Evolutionary conservation across 2,113 vertebrate genomes (phyloP).

Genomic region (Paraplagusia blochii): DNA sequence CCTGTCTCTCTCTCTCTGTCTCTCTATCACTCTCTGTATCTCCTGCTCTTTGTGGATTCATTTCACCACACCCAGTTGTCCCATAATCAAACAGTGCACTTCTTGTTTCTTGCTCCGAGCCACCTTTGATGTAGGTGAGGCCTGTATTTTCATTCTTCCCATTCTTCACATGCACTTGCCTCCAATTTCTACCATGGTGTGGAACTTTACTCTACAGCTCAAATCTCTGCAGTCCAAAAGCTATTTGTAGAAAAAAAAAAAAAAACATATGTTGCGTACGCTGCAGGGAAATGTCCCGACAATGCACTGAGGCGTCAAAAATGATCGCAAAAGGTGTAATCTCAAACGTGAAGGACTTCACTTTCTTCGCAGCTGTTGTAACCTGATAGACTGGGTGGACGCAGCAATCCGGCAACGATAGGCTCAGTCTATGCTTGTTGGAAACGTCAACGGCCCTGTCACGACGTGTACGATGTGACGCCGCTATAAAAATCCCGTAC

Average conservation of each 20-base stretch:
- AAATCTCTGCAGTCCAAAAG: constrained; percentile 34
- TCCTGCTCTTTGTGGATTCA: background rate
- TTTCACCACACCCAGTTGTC: constrained; percentile 20
- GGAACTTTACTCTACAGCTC: constrained; percentile 57
- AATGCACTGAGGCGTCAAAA: too few relatives aligned
- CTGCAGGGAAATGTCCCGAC: too few relatives aligned
- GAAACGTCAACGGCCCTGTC: constrained; percentile 9
- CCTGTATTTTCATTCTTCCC: constrained; percentile 53
- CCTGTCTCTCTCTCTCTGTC: background rate
- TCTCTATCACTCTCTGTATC: background rate
- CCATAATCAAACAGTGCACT: background rate
- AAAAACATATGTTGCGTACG: background rate
- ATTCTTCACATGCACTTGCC: constrained; percentile 64
- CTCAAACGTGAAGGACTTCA: background rate
- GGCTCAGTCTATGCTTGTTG: constrained; percentile 32
- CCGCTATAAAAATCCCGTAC: background rate
- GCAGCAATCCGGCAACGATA: background rate
- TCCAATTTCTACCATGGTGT: constrained; percentile 65
- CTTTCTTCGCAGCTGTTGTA: background rate
- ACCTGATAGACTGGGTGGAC: background rate
- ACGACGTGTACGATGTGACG: constrained; percentile 2
- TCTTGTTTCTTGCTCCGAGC: constrained; percentile 7
- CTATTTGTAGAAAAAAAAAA: constrained; percentile 31
- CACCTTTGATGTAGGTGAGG: constrained; percentile 35
- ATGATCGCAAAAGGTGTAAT: background rate